Evolutionary conservation across 1,140 invertebrate species (phyloP).

Genomic region (Tetramorium alpestre): DNA sequence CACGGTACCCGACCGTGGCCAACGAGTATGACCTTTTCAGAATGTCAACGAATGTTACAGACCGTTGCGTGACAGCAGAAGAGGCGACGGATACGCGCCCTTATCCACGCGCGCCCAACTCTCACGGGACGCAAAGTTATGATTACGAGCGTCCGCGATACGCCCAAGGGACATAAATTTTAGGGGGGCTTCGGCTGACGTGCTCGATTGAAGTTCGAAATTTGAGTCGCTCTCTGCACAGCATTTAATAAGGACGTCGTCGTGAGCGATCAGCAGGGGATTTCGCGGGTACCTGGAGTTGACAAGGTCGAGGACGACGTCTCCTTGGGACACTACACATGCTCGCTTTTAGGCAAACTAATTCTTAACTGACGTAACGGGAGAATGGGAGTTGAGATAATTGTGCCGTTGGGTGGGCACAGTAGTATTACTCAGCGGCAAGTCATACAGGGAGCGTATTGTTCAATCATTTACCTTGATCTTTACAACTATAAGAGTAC

Average conservation of each 20-base stretch:
- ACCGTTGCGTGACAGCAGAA: slow-evolving; percentile 43
- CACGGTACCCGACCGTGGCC: background rate
- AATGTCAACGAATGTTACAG: slow-evolving; percentile 42
- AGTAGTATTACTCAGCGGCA: background rate
- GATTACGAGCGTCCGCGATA: slow-evolving; percentile 30
- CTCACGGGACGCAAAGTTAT: slow-evolving; percentile 40
- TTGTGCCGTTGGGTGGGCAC: background rate
- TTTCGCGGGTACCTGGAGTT: background rate
- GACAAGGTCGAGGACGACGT: slow-evolving; percentile 51
- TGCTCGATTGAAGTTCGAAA: slow-evolving; percentile 46
- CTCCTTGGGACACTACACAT: background rate
- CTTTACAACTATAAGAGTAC: background rate
- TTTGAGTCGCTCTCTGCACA: slow-evolving; percentile 11
- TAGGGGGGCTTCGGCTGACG: slow-evolving; percentile 8
- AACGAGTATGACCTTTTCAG: slow-evolving; percentile 51
- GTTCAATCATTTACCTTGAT: background rate
- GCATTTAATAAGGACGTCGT: slow-evolving; percentile 39
- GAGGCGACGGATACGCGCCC: slow-evolving; percentile 29
- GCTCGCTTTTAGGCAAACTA: slow-evolving; percentile 14
- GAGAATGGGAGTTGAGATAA: slow-evolving; percentile 23
- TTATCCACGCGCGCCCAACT: slow-evolving; percentile 21
- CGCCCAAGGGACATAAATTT: slow-evolving; percentile 40
- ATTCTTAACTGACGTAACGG: slow-evolving; percentile 7
- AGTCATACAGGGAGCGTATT: background rate
- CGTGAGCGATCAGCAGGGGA: slow-evolving; percentile 20